Conservation (phyloP, 1,140 invertebrate species). For the Platyscapa corneri region DNA sequence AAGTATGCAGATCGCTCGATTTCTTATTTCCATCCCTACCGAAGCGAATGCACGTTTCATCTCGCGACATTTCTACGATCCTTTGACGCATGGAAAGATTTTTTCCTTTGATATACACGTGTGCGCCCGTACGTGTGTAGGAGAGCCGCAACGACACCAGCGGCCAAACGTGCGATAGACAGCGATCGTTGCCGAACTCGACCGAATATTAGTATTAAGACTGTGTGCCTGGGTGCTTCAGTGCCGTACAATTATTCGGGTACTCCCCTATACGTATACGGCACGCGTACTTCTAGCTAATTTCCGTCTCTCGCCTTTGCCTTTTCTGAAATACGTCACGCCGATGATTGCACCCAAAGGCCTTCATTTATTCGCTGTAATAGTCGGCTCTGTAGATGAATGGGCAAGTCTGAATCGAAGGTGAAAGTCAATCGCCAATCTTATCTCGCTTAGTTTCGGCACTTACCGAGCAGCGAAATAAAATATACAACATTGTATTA, state of each 20-base stretch:
- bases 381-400: not conserved
- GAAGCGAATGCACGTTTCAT: not conserved
- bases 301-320: too few relatives aligned
- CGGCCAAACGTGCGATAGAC: not conserved
- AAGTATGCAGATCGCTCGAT: not conserved
- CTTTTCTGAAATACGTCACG: too few relatives aligned
- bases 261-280: too few relatives aligned
- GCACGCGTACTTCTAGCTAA: not conserved
- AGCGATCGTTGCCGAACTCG: not conserved
- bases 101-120: not conserved
- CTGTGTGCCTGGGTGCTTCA: not conserved
- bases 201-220: slow-evolving; percentile 4
- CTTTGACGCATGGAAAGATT: slow-evolving; percentile 35
- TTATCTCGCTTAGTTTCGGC: not conserved
- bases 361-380: not conserved
- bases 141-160: not conserved
- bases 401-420: not conserved
- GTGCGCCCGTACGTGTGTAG: not conserved
- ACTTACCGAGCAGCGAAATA: not conserved
- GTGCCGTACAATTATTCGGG: slow-evolving; percentile 18
- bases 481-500: not conserved
- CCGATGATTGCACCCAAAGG: too few relatives aligned
- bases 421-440: not conserved
- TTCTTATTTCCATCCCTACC: not conserved
- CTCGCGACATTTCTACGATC: slow-evolving; percentile 28